Base-by-base conservation (phyloP, 2,797 vertebrate species). In the Hypotaenidia philippensis region DNA sequence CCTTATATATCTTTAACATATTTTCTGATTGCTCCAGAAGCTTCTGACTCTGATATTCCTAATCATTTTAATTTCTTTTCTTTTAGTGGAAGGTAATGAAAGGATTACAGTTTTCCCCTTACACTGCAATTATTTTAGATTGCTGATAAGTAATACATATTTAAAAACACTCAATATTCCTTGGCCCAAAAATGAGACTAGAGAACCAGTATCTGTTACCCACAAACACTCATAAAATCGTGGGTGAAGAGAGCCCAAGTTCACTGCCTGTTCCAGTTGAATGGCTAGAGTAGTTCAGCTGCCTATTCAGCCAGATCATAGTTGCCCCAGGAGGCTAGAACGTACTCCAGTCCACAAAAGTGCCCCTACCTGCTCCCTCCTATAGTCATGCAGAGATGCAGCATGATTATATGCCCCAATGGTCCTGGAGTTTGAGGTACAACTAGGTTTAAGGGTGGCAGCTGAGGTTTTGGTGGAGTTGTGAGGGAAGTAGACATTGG, bases 101-200 rank as follows among this genome's bases (percentile, higher is more conserved):
- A 60, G 4, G 6, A 74, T 66, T 72, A 47, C 18, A 9, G 2
- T 40, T 90, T 65, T 29, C 14, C 6, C 4, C 10, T 26, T 69
- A n/a, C 8, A 18, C 5, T 21, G 8, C 18, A 72, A 34, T 21
- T 87, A 44, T 60, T 72, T 82, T 52, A 66, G 72, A 56, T 61
- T 45, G 4, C 13, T 61, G 10, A 10, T 41, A 47, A 78, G 5
- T 20, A 59, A 44, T 4, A 61, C 0, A 0, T 20, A 9, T 50
- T 77, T 70, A 8, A 57, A 72, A 80, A 29, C 1, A 57, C 2
- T 4, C 14, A 19, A 4, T 65, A 41, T 14, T 22, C 85, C 68
- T 75, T 40, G 15, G 27, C 3, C 10, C 16, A 44, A n/a, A 88
- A 79, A 38, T 27, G 2, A 61, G 59, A 41, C 8, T n/a, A 50